Conservation (phyloP, 2,888 invertebrate genomes). For the Lithophane leautieri region DNA sequence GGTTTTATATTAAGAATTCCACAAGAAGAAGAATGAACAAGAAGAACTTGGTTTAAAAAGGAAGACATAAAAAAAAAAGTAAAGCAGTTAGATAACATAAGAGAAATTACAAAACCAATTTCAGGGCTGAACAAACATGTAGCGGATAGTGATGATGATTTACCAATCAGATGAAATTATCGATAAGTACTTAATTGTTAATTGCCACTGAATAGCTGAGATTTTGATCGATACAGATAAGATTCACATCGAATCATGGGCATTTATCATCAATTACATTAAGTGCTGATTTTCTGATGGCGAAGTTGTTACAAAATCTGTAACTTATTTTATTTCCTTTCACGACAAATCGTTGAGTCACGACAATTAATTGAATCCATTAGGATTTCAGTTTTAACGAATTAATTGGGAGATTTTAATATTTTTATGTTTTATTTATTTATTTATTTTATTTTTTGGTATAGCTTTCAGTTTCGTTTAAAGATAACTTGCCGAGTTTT, state of each 20-base stretch:
- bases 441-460: background rate
- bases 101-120: constrained; percentile 21
- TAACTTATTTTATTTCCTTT: constrained; percentile 54
- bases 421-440: background rate
- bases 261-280: constrained; percentile 44
- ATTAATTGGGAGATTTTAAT: constrained; percentile 10
- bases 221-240: constrained; percentile 19
- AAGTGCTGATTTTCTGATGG: constrained; percentile 45
- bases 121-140: background rate
- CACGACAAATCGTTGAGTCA: constrained; percentile 52
- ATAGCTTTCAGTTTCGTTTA: constrained; percentile 11
- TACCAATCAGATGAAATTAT: constrained; percentile 16
- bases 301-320: constrained; percentile 24
- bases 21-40: too few species aligned
- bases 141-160: constrained; percentile 5
- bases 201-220: constrained; percentile 21
- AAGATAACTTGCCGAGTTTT: background rate
- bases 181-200: background rate
- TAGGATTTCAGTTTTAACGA: constrained; percentile 23
- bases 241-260: constrained; percentile 26
- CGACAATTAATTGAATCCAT: constrained; percentile 52
- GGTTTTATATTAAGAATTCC: background rate
- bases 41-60: background rate
- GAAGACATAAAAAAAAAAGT: background rate
- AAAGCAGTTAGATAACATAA: background rate